Evolutionary conservation across 2,888 invertebrate species (phyloP), one percentile per base, ranked within the genome.

Genomic region (Notodromas monacha): DNA sequence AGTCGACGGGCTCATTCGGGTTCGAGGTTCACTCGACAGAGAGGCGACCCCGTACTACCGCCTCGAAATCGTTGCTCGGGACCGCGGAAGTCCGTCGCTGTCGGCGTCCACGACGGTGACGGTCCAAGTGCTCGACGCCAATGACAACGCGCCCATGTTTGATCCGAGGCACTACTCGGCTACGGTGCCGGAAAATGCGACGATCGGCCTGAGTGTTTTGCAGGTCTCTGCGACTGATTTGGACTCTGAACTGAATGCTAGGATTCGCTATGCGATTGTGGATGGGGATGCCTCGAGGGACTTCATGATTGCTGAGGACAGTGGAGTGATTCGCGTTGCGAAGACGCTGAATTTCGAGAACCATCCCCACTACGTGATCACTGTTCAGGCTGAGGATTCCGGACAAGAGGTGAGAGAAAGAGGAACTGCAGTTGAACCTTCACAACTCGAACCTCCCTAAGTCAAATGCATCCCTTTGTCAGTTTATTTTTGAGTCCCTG

Each of bases 261-360:
- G 65, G 41, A 70, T 84, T 5, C 77, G 69, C 44, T 86, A 81
- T 44, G 57, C 81, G n/a, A 63, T 86, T 39, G 74, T 84, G 2
- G 81, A 81, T 3, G 72, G 76, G 0, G 81, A 79, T 43, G 81
- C 81, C 44, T 72, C 77, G 40, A 66, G 67, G 42, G 84, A 84
- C 1, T 86, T 86, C 44, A 61, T 61, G 15, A 69, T 86, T 26
- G 69, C 74, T 42, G 56, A 70, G 0, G 66, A 69, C 42, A 69
- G 68, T 0, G 86, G 84, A 2, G 61, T 67, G 1, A 68, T 86
- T 35, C 61, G 63, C 36, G 77, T 86, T 1, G 67, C 76, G 0
- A 58, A 69, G 34, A 64, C 65, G 43, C 56, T 72, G 36, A 77
- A 79, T 40, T 57, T 77, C 32, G 77, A 79, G 52, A 74, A 74